Conservation (phyloP, 2,113 vertebrate genomes). For the Corythornis madagascariensis region DNA sequence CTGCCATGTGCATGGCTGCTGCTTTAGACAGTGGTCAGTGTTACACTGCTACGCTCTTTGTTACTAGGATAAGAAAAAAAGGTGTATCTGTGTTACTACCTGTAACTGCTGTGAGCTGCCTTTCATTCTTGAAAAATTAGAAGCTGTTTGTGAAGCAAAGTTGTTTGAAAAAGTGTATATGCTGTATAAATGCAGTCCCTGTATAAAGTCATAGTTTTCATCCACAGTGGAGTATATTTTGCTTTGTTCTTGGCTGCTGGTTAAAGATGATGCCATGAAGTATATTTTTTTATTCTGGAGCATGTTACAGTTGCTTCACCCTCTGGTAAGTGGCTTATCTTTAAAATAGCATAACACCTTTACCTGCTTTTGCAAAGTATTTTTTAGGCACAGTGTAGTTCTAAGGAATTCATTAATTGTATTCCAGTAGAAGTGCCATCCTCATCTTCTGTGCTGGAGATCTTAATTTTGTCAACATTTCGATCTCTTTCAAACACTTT, state of each 20-base stretch:
- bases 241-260: not conserved
- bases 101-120: not conserved
- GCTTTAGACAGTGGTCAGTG: not conserved
- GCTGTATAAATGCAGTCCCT: not conserved
- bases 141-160: not conserved
- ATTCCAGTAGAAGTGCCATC: not conserved
- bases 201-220: not conserved
- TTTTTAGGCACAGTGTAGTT: not conserved
- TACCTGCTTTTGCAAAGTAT: not conserved
- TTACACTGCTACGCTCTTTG: not conserved
- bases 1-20: not conserved
- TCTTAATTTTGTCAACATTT: not conserved
- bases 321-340: not conserved
- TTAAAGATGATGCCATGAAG: not conserved
- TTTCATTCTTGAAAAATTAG: not conserved
- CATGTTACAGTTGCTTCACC: not conserved
- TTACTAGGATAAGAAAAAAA: not conserved
- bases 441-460: not conserved
- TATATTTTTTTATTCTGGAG: not conserved
- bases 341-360: not conserved
- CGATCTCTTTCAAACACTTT: not conserved
- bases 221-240: not conserved
- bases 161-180: not conserved
- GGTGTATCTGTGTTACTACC: not conserved
- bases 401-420: not conserved